phyloP scores from a whole-genome alignment of 2,113 vertebrate genomes.

The Suricata suricatta region DNA sequence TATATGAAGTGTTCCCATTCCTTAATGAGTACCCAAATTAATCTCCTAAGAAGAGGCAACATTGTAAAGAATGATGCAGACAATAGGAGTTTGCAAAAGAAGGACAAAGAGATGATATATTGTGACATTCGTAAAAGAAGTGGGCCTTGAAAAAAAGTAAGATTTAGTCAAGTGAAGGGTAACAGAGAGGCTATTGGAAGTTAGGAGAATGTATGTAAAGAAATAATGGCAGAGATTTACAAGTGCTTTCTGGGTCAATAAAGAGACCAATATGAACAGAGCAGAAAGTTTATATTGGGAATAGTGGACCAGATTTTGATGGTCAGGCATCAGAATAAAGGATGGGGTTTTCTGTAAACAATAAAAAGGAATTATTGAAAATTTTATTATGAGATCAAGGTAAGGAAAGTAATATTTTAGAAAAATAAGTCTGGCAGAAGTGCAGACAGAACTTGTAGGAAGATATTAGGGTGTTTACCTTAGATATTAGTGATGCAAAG shows the following conservation, averaged over 20 bases:
- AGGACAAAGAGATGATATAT: background rate
- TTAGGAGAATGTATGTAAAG: background rate
- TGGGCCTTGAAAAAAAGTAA: background rate
- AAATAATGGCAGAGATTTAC: background rate
- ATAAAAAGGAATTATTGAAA: background rate
- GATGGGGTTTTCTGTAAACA: background rate
- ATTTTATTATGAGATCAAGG: background rate
- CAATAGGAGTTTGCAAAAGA: background rate
- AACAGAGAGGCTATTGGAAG: background rate
- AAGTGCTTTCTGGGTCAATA: background rate
- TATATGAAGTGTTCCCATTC: background rate
- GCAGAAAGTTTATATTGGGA: background rate
- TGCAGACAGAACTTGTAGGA: background rate
- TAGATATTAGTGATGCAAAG: background rate
- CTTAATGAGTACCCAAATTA: background rate
- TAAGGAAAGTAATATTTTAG: background rate
- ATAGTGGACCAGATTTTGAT: background rate
- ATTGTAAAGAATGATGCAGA: background rate
- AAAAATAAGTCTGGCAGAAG: background rate
- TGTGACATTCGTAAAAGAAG: background rate
- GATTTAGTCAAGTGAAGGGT: background rate
- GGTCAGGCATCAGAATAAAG: background rate
- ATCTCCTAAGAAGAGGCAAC: background rate
- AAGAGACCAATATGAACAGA: background rate
- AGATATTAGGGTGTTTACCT: background rate